Percentiles rank a stretch among this genome's conserved stretches.
Conservation (phyloP, 2,797 vertebrate species). For the Numenius phaeopus region DNA sequence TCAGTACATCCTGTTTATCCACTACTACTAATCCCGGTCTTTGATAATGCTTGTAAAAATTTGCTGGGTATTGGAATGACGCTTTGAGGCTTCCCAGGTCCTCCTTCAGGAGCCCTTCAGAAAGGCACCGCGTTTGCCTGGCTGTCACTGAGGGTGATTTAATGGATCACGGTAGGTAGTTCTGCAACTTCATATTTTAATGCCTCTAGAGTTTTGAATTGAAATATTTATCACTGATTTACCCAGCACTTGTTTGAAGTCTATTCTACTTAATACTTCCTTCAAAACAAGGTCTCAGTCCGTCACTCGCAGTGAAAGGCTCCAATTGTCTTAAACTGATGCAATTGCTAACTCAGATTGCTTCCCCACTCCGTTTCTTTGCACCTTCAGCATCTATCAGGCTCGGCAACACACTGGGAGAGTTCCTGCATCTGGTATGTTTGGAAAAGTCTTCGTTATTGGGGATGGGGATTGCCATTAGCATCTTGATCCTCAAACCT, state of each 20-base stretch:
- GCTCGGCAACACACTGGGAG: neutral
- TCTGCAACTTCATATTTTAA: neutral
- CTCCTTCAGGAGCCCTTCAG: neutral
- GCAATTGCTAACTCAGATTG: neutral
- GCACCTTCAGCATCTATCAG: neutral
- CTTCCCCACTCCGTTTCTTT: neutral
- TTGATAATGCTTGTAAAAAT: neutral
- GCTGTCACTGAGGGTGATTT: neutral
- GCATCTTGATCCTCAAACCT: neutral
- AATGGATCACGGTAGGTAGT: neutral
- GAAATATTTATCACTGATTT: neutral
- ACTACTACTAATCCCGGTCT: neutral
- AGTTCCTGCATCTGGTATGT: neutral
- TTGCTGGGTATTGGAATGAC: neutral
- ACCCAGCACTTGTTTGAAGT: neutral
- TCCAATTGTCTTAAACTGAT: neutral
- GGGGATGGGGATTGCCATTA: neutral
- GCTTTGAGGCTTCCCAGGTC: neutral
- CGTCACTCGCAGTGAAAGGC: neutral
- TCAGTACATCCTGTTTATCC: neutral
- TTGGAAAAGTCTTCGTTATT: neutral
- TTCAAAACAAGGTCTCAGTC: neutral
- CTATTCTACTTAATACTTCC: neutral
- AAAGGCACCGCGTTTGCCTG: rapidly evolving
- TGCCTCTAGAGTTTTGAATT: neutral